Conservation (phyloP, 1,140 invertebrate species). For the Phocides pigmalion region DNA sequence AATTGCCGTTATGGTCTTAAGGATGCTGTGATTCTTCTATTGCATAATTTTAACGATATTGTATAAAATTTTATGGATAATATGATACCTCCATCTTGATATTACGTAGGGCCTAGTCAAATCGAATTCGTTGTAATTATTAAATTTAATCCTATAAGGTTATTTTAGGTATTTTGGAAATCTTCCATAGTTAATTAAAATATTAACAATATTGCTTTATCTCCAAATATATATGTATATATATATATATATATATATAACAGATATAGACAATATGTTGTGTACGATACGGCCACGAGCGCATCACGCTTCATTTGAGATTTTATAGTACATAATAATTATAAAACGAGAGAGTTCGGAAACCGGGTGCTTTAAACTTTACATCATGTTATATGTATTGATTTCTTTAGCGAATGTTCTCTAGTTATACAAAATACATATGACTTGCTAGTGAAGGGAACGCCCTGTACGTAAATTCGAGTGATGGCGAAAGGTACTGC, state of each 20-base stretch:
- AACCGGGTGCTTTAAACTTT: slow-evolving; percentile 83
- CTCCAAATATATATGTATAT: slow-evolving; percentile 53
- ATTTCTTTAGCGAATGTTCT: slow-evolving; percentile 76
- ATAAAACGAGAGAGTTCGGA: slow-evolving; percentile 80
- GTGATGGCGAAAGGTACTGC: slow-evolving; percentile 5
- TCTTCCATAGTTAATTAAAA: slow-evolving; percentile 65
- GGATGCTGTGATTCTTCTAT: slow-evolving; percentile 83
- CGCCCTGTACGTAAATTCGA: slow-evolving; percentile 21
- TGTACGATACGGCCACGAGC: slow-evolving; percentile 66
- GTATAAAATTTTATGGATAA: slow-evolving; percentile 67
- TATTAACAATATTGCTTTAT: slow-evolving; percentile 68
- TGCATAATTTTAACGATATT: slow-evolving; percentile 78
- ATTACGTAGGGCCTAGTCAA: slow-evolving; percentile 77
- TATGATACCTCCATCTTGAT: slow-evolving; percentile 75
- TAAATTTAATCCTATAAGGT: slow-evolving; percentile 64
- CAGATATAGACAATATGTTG: slow-evolving; percentile 76
- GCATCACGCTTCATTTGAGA: slow-evolving; percentile 69
- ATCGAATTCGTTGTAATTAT: slow-evolving; percentile 78
- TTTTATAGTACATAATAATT: slow-evolving; percentile 67
- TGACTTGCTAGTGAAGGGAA: slow-evolving; percentile 38
- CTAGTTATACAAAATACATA: slow-evolving; percentile 59
- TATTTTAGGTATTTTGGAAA: slow-evolving; percentile 76
- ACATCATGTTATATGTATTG: slow-evolving; percentile 79
- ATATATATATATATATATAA: no score
- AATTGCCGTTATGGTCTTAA: slow-evolving; percentile 81